Base-by-base conservation (phyloP, 2,797 vertebrate species). In the Arrhamphus sclerolepis region DNA sequence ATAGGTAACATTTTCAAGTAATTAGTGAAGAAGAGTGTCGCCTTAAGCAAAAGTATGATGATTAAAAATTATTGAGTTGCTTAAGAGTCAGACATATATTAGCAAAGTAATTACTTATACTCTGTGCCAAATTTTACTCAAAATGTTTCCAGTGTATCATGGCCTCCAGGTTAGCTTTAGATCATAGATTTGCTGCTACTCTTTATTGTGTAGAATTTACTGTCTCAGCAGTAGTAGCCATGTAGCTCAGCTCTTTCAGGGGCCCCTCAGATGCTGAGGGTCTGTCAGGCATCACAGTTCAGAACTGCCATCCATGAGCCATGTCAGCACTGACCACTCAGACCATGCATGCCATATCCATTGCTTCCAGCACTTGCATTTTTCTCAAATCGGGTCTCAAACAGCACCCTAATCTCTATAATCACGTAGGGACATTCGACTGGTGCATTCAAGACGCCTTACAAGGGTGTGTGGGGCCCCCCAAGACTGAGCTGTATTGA, bases 281-380 rank as follows among this genome's bases (percentile, higher is more conserved):
- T 80, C 79, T 21, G 53, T 44, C 18, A 29, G 77, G 73, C 72
- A 70, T 80, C 77, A 65, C 46, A 74, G 57, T 77, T 81, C 70
- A 88, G 75, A 86, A 77, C 82, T 78, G 84, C 88, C 84, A 85
- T 89, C 84, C 89, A 90, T 88, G 77, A 89, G 83, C 84, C 88
- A 89, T 89, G 78, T 80, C 74, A 85, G 80, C 84, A 82, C 86
- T 75, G 80, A 85, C 81, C 80, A 85, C 74, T 76, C 74, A 64
- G 72, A 79, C 66, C 89, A 90, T 89, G 83, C 88, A 85, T 86
- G 85, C 70, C 84, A 89, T 68, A 77, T 77, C 77, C 89, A 89
- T 89, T 21, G 80, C 86, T 86, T 89, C 85, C 85, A 87, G 77
- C 70, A 74, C 83, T 83, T 73, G 72, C 80, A 83, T 80, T 58